Percentiles rank a stretch among this genome's conserved stretches.
Evolutionary conservation across 1,140 invertebrate species (phyloP).

Genomic region (Bombus balteatus): DNA sequence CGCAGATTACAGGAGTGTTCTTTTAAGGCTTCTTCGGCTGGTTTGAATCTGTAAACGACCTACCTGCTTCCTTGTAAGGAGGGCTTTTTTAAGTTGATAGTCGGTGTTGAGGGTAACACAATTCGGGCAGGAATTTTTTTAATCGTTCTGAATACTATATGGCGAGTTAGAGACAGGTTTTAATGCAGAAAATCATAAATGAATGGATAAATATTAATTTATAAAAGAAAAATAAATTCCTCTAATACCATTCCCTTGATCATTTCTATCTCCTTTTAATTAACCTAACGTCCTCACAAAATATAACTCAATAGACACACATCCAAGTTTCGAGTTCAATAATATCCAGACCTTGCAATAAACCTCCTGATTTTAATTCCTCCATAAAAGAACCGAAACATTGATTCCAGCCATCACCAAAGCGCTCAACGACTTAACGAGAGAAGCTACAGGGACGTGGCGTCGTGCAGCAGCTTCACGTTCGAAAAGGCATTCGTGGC

Average conservation of each 20-base stretch:
- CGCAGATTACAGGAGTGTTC: slow-evolving; percentile 45
- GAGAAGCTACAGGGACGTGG: background rate
- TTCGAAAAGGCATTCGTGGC: slow-evolving; percentile 28
- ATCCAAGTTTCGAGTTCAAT: too few relatives aligned
- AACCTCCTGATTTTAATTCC: slow-evolving; percentile 14
- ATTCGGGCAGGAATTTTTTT: too few relatives aligned
- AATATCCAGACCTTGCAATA: background rate
- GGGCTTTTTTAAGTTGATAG: too few relatives aligned
- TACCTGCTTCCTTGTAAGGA: background rate
- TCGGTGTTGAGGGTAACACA: background rate
- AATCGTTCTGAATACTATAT: too few relatives aligned
- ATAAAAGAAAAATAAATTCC: background rate
- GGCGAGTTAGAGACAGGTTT: too few relatives aligned
- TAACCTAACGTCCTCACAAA: background rate
- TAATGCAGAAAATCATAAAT: too few relatives aligned
- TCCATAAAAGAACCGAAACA: too few relatives aligned
- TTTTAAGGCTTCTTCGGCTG: slow-evolving; percentile 34
- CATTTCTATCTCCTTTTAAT: background rate
- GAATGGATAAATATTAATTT: too few relatives aligned
- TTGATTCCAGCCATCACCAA: too few relatives aligned
- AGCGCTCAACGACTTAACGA: background rate
- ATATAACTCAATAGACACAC: background rate
- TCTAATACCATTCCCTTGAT: background rate
- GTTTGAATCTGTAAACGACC: background rate
- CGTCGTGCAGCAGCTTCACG: too few relatives aligned